Base-by-base conservation (phyloP, 1,140 invertebrate genomes). In the Dreissena polymorpha region DNA sequence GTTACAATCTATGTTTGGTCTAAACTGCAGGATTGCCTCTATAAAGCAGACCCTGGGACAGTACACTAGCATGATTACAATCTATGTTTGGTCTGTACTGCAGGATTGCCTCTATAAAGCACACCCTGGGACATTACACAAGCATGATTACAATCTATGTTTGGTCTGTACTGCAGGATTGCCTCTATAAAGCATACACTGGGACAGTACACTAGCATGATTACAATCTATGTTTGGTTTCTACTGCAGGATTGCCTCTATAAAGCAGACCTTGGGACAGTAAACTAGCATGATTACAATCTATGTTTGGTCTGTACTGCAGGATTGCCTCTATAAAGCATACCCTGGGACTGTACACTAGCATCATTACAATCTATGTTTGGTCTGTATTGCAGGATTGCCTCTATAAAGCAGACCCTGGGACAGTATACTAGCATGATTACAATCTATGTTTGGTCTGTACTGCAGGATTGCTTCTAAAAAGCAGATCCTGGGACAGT, bases 181-280 rank as follows among this genome's bases (percentile, higher is more conserved):
- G 97, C 96, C 0, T 94, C 95, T 71, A 96, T 98, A 67, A 95
- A 96, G 93, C 94, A 96, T 93, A 93, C 94, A 14, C 92, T 97
- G 69, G 96, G 95, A 67, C 93, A 96, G 86, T 95, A 95, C 91
- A 90, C 93, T 49, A 39, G 39, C 39, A 39, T 39, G 39, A 39
- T 39, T 39, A 39, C 2, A 39, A 39, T 2, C 39, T 39, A 39
- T 39, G 3, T 8, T 39, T 39, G 39, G 39, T 2, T 8, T 39
- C 3, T 39, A 27, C 79, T 84, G 50, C 80, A 90, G 91, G 74
- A 95, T 97, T 86, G 97, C 96, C 0, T 94, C 95, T 71, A 96
- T 98, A 67, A 95, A 96, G 93, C 94, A 96, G 93, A 93, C 94
- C 16, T 92, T 97, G 69, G 96, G 95, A 67, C 93, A 96, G 86